A percentile compares a stretch with the other conserved stretches of the same genome.
These are phyloP conservation scores for Phengaris arion DNA, from an alignment of 2,888 invertebrate genomes.

Conservation along the genomic window DNA sequence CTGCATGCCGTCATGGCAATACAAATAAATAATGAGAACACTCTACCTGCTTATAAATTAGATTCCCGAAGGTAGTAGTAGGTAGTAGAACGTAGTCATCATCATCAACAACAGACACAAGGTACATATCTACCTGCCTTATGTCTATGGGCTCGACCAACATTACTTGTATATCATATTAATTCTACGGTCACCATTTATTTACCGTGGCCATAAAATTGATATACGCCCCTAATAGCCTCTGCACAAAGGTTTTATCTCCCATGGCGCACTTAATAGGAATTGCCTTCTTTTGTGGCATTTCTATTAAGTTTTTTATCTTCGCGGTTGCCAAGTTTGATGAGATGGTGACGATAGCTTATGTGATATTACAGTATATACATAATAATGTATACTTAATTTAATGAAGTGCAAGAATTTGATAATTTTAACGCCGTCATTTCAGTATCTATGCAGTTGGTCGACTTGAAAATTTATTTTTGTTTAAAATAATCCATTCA, in stretches of 20 bases:
- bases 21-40: too few relatives aligned
- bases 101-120: too few relatives aligned
- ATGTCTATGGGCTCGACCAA: background rate
- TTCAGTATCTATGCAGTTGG: too few relatives aligned
- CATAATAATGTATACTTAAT: background rate
- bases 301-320: slow-evolving; percentile 21
- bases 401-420: too few relatives aligned
- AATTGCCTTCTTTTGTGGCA: slow-evolving; percentile 10
- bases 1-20: too few relatives aligned
- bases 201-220: slow-evolving; percentile 25
- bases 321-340: background rate
- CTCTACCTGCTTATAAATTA: too few relatives aligned
- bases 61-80: too few relatives aligned
- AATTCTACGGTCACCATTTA: slow-evolving; percentile 22
- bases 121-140: background rate
- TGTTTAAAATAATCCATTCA: too few relatives aligned
- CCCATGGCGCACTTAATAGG: slow-evolving; percentile 6
- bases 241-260: slow-evolving; percentile 25
- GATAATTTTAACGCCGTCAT: too few relatives aligned
- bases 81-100: too few relatives aligned
- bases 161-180: slow-evolving; percentile 28
- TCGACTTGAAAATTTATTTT: too few relatives aligned
- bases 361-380: background rate
- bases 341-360: background rate
- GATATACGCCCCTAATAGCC: slow-evolving; percentile 25